Conservation (phyloP, 2,888 invertebrate species). For the Daptonema setosum region DNA sequence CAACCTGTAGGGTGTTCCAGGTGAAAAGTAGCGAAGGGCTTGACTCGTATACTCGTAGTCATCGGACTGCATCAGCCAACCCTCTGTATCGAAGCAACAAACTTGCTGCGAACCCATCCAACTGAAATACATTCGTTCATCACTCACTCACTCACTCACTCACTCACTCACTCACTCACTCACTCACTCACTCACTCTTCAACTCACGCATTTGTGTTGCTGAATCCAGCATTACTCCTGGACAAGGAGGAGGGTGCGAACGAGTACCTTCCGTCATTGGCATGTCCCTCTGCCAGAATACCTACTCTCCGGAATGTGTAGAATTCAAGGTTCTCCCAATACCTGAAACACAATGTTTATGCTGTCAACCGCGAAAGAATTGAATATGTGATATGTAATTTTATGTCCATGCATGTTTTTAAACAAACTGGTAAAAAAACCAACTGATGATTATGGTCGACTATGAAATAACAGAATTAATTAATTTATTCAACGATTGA, state of each 20-base stretch:
- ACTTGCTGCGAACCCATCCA: conserved; percentile 48
- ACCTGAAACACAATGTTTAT: conserved; percentile 14
- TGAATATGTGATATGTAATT: too few relatives aligned
- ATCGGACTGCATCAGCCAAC: conserved; percentile 68
- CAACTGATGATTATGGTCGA: too few relatives aligned
- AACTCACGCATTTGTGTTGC: too few relatives aligned
- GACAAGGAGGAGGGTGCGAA: conserved; percentile 14
- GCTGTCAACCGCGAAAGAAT: too few relatives aligned
- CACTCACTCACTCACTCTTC: too few relatives aligned
- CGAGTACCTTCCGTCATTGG: conserved; percentile 14
- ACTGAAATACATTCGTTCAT: conserved; percentile 6
- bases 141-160: too few relatives aligned
- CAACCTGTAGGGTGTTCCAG: conserved; percentile 57
- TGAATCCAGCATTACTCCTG: conserved; percentile 10
- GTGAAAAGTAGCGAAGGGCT: conserved; percentile 44
- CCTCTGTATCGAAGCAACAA: conserved; percentile 80
- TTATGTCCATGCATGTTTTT: too few relatives aligned
- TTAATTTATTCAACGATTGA: too few relatives aligned
- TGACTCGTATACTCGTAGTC: conserved; percentile 47
- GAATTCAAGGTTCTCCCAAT: conserved; percentile 15
- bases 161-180: too few relatives aligned
- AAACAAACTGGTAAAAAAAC: too few relatives aligned
- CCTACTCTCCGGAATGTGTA: conserved; percentile 11
- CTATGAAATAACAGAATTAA: too few relatives aligned
- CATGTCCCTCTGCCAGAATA: conserved; percentile 10